Conservation (phyloP, 1,140 invertebrate genomes). For the Caenorhabditis remanei region DNA sequence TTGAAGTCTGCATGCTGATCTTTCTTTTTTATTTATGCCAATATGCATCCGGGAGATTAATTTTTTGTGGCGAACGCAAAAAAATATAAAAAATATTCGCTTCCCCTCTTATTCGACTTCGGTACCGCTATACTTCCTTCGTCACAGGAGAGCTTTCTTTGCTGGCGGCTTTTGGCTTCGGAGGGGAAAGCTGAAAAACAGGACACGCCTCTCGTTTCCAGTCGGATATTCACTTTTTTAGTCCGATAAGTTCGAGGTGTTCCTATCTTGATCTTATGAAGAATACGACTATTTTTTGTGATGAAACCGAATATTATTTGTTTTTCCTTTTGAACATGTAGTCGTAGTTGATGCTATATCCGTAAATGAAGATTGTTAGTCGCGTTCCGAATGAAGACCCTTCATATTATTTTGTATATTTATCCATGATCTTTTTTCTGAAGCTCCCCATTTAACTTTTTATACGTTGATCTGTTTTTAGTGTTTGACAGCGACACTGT, state of each 20-base stretch:
- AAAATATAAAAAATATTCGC: constrained; percentile 18
- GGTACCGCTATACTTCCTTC: constrained; percentile 38
- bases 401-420: background rate
- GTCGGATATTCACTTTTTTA: constrained; percentile 31
- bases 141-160: constrained; percentile 7
- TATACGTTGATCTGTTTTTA: no score
- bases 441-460: background rate
- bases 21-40: background rate
- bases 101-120: background rate
- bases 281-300: background rate
- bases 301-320: background rate
- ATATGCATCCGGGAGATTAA: constrained; percentile 22
- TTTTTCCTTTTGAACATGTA: background rate
- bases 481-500: no score
- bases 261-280: background rate
- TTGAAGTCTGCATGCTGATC: background rate
- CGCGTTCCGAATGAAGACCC: background rate
- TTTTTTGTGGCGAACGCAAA: background rate
- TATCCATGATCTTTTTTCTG: background rate
- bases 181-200: constrained; percentile 45
- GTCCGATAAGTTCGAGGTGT: background rate
- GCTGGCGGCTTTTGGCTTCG: constrained; percentile 5
- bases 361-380: background rate
- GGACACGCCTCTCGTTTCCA: constrained; percentile 33
- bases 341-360: background rate